These are phyloP conservation scores for Teleiodes luculella DNA, from an alignment of 2,888 invertebrate genomes.

Conservation along the genomic window DNA sequence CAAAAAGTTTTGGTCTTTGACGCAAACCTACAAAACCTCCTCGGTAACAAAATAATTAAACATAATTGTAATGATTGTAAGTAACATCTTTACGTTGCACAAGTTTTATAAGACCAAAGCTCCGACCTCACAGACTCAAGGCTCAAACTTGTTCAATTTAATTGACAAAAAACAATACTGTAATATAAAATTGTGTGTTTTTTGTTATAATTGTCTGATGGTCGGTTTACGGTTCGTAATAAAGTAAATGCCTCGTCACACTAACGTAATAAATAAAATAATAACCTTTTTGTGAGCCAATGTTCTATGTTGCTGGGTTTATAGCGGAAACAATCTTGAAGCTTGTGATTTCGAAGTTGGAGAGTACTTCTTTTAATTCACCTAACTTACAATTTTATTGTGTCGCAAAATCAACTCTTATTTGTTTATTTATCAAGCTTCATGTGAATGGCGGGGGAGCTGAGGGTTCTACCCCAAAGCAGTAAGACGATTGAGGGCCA, in stretches of 20 bases:
- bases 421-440: too few species aligned
- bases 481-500: too few species aligned
- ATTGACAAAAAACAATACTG: slow-evolving; percentile 30
- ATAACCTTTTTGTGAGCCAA: not conserved
- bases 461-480: too few species aligned
- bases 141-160: slow-evolving; percentile 28
- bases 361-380: too few species aligned
- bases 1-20: not conserved
- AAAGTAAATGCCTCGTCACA: not conserved
- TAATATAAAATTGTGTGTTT: slow-evolving; percentile 22
- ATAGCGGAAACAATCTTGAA: not conserved
- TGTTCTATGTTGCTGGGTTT: not conserved
- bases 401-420: too few species aligned
- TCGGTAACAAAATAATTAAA: too few species aligned
- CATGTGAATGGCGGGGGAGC: too few species aligned
- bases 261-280: not conserved
- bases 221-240: slow-evolving; percentile 32
- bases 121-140: slow-evolving; percentile 25
- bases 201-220: slow-evolving; percentile 15
- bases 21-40: too few species aligned
- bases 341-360: too few species aligned
- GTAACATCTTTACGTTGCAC: not conserved
- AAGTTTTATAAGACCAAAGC: not conserved
- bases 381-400: too few species aligned
- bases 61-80: too few species aligned